Conservation (phyloP, 2,888 invertebrate species). For the Cephonodes hylas region DNA sequence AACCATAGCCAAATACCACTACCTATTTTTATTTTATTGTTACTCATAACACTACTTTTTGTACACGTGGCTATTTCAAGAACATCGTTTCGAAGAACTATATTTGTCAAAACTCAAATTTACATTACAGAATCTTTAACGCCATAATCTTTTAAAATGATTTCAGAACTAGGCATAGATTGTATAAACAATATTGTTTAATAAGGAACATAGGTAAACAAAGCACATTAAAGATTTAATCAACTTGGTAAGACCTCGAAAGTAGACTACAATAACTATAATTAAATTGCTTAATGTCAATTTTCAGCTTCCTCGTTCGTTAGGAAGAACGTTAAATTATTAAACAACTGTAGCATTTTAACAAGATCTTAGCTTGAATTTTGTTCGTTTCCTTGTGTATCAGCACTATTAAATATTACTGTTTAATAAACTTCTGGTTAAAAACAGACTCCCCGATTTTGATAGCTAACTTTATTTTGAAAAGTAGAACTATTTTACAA, state of each 20-base stretch:
- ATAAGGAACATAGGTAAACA: background rate
- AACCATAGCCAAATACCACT: background rate
- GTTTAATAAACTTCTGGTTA: background rate
- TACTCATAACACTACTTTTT: background rate
- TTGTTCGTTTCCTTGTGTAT: background rate
- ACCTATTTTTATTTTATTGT: background rate
- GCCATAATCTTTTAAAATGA: too few species aligned
- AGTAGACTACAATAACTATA: background rate
- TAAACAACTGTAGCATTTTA: background rate
- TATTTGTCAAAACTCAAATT: too few species aligned
- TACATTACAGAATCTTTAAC: too few species aligned
- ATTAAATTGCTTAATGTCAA: conserved; percentile 1
- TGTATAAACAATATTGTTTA: too few species aligned
- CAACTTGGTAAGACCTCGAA: background rate
- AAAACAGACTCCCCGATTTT: background rate
- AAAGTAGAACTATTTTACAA: background rate
- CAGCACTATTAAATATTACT: background rate
- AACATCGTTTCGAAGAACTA: background rate
- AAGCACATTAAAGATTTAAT: background rate
- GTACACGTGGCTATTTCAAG: background rate
- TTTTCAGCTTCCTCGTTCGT: background rate
- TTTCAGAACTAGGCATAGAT: too few species aligned
- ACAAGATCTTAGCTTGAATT: background rate
- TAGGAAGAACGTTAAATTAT: background rate
- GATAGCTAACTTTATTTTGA: background rate